Evolutionary conservation across 2,888 invertebrate species (phyloP).

Genomic region (Prenolepis imparis): DNA sequence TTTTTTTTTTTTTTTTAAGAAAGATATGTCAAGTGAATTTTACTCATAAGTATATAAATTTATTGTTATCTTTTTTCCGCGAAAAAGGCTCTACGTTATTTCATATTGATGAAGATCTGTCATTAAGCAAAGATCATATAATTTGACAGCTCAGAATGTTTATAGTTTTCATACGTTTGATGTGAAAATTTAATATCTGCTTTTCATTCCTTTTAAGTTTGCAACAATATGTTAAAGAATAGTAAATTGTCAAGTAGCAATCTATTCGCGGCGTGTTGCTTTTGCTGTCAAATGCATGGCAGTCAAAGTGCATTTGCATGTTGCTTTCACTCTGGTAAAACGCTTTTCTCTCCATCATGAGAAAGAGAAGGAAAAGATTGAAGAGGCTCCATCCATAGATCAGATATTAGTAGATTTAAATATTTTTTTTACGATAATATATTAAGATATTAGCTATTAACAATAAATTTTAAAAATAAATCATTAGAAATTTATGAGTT

Average conservation of each 20-base stretch:
- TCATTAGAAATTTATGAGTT: not conserved
- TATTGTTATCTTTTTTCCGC: not conserved
- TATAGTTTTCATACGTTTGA: not conserved
- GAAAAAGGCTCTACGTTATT: not conserved
- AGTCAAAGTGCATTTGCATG: not conserved
- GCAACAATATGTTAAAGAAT: not conserved
- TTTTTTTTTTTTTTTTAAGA: not conserved
- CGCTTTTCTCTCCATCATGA: not conserved
- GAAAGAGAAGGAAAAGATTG: not conserved
- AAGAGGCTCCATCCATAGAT: not conserved
- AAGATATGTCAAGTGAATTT: not conserved
- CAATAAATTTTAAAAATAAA: not conserved
- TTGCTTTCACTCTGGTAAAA: not conserved
- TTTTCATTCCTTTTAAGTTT: not conserved
- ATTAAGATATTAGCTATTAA: not conserved
- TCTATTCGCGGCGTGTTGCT: not conserved
- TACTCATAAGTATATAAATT: not conserved
- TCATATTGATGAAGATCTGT: not conserved
- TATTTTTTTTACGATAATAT: not conserved
- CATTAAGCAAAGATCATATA: not conserved
- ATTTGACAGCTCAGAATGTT: not conserved
- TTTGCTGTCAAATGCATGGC: not conserved
- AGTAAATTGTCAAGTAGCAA: not conserved
- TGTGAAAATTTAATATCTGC: not conserved
- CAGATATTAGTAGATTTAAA: not conserved